phyloP scores from a whole-genome alignment of 1,140 invertebrate species.

The Bombus soroeensis region DNA sequence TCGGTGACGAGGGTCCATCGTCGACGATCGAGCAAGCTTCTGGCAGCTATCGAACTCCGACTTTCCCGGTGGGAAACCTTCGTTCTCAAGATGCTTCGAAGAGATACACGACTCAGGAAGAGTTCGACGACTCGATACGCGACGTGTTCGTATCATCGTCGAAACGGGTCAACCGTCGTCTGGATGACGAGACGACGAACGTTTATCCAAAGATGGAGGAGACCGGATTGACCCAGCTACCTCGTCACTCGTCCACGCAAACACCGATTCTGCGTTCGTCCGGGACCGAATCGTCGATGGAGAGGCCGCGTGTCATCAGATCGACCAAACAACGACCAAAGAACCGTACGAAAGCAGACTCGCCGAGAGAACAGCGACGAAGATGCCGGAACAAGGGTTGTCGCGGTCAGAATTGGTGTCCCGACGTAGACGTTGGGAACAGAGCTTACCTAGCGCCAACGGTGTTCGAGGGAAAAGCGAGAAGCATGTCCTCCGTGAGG shows the following conservation, averaged over 20 bases:
- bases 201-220: slow-evolving; percentile 47
- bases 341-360: slow-evolving; percentile 74
- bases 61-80: background rate
- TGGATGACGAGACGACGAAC: slow-evolving; percentile 4
- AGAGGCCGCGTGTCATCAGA: slow-evolving; percentile 59
- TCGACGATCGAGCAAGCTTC: background rate
- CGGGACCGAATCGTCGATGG: slow-evolving; percentile 51
- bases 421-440: slow-evolving; percentile 85
- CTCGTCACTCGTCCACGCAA: slow-evolving; percentile 64
- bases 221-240: slow-evolving; percentile 38
- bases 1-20: background rate
- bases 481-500: slow-evolving; percentile 84
- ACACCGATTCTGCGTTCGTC: slow-evolving; percentile 27
- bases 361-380: slow-evolving; percentile 75
- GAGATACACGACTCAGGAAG: background rate
- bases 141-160: slow-evolving; percentile 44
- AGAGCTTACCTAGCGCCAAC: slow-evolving; percentile 85
- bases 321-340: slow-evolving; percentile 72
- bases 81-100: background rate
- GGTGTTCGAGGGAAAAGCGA: slow-evolving; percentile 86
- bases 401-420: slow-evolving; percentile 82
- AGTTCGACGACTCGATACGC: slow-evolving; percentile 33
- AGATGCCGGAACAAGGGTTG: slow-evolving; percentile 75
- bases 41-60: background rate
- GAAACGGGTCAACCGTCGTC: background rate